Conservation (phyloP, 2,113 vertebrate species). For the Lethenteron reissneri region DNA sequence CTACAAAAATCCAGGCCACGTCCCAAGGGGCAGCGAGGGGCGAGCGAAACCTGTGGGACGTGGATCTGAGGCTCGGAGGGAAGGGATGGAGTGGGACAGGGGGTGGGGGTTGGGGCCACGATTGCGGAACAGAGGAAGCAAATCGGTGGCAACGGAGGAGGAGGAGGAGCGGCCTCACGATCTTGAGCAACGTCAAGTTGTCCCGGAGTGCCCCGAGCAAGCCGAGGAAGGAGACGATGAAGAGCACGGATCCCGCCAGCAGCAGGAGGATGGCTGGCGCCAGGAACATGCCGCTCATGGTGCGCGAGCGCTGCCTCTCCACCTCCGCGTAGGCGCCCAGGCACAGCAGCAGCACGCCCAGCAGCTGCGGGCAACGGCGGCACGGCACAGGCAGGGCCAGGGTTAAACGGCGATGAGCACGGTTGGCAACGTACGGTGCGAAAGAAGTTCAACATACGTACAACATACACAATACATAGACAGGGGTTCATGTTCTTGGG, state of each 20-base stretch:
- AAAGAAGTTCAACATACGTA: too few species aligned
- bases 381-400: too few species aligned
- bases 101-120: neutral
- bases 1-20: neutral
- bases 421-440: too few species aligned
- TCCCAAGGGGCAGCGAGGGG: neutral
- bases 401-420: too few species aligned
- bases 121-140: neutral
- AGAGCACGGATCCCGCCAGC: constrained; percentile 50
- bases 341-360: constrained; percentile 45
- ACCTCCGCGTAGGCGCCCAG: constrained; percentile 54
- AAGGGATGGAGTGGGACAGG: neutral
- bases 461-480: too few species aligned
- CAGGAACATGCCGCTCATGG: constrained; percentile 52
- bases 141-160: neutral
- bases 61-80: neutral
- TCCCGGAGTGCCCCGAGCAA: constrained; percentile 57
- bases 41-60: neutral
- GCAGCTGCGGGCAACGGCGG: constrained; percentile 20
- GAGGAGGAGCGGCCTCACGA: constrained; percentile 20
- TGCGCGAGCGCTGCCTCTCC: constrained; percentile 52
- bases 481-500: too few species aligned
- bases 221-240: constrained; percentile 44
- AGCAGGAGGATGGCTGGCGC: constrained; percentile 55
- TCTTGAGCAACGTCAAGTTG: constrained; percentile 46